Evolutionary conservation across 2,888 invertebrate genomes (phyloP), one percentile per base, ranked within the genome.

Genomic region (Subacronicta megacephala): DNA sequence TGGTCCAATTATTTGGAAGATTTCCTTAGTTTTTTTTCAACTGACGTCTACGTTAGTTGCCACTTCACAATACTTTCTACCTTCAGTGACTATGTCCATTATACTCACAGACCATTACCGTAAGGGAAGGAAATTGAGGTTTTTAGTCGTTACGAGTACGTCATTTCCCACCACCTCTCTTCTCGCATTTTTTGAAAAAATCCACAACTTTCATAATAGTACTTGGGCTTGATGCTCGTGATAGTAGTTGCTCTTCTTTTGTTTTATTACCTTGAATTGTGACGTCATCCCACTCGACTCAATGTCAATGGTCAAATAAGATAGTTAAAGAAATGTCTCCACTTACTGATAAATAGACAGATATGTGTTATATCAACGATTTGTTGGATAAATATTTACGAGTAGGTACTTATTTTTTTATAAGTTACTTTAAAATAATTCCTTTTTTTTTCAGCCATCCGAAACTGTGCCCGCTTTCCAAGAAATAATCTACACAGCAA

Each of bases 401-500:
- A 29, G 5, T n/a, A n/a, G n/a, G n/a, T 40, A 20, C 41, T 4
- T 12, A 16, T 15, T 23, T 13, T 15, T 29, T 20, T 17, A 16
- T n/a, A 15, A 2, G 7, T 10, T 1, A 31, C 20, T 23, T 26
- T 0, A 18, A 26, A 49, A 50, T 2, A 3, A 7, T 18, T 46
- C 7, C 16, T 17, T 18, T 42, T 18, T 42, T 38, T 88, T 90
- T 55, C 77, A 94, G 93, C 77, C 86, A 3, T 76, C 90, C 3
- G 59, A 69, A 49, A 75, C 84, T 10, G 83, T 85, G 23, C 70
- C 81, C 17, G 75, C 78, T 7, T 93, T 92, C 50, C 82, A 79
- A 51, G 83, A 87, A 56, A 75, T 84, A 57, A 84, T 93, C 43
- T 91, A 81, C 57, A 81, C 88, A 51, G 94, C 94, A 1, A 80